Base-by-base conservation (phyloP, 1,140 invertebrate genomes). In the Cherax quadricarinatus region DNA sequence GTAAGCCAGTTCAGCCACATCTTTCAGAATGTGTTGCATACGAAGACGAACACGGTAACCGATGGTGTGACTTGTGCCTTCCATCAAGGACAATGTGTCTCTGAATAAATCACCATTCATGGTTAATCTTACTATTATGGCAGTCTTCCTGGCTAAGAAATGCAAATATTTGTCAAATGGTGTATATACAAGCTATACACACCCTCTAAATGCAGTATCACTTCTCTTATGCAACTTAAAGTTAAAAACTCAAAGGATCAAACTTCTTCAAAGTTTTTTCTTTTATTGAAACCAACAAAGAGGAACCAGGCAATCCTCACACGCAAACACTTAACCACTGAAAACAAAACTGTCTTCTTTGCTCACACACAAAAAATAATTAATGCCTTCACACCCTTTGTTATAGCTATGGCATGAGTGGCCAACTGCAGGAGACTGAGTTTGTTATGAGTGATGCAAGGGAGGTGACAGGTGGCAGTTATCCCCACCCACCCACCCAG, bases 1-100 rank as follows among this genome's bases (percentile, higher is more conserved):
- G 49, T 91, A 91, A 12, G 89, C 89, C 84, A 91, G 57, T n/a
- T 91, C 82, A 53, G 89, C 89, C n/a, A 91, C 89, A 70, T 91
- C 89, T 49, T 80, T 86, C 21, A 91, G 57, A 24, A 91, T 91
- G 60, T 91, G 89, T 7, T 86, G 84, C 89, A 91, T 91, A 18
- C 89, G 73, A 3, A 91, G 85, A 10, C 89, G 83, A 12, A 91
- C 75, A n/a, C 89, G 89, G 57, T 91, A 91, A 7, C 89, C 89
- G 24, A 86, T 86, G 14, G 85, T 86, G 78, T 89, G 88, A 9
- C 70, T 75, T 7, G 70, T 75, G 14, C 70, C 70, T 30, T 75
- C n/a, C 70, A 75, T 75, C 7, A 75, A 12, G 70, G 70, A 75
- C 21, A 75, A 21, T 5, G 70, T 30, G 24, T 30, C 70, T 75